Evolutionary conservation across 2,797 vertebrate genomes (phyloP).

Genomic region (Pseudotriccus pelzelni): DNA sequence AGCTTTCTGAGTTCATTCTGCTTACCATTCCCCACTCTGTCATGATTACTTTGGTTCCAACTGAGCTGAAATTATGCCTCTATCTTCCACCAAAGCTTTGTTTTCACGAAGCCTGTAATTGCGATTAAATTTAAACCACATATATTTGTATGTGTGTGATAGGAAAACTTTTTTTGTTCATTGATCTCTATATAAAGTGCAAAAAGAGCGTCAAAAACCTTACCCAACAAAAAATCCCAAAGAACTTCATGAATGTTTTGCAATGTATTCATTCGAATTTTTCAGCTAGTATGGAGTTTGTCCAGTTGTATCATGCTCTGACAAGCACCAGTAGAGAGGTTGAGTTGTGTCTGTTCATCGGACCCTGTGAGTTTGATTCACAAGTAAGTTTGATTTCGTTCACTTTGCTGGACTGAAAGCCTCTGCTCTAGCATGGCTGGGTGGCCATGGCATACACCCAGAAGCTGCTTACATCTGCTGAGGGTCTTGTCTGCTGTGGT

Average conservation of each 20-base stretch:
- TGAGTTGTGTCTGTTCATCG: not conserved
- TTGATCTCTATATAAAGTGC: not conserved
- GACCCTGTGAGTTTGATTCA: not conserved
- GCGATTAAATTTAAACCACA: not conserved
- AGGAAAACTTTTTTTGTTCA: not conserved
- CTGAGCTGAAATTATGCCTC: not conserved
- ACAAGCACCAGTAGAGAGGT: not conserved
- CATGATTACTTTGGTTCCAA: not conserved
- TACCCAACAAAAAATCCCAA: not conserved
- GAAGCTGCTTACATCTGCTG: not conserved
- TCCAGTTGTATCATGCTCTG: not conserved
- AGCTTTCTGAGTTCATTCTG: not conserved
- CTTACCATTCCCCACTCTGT: not conserved
- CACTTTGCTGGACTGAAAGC: not conserved
- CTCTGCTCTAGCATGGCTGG: not conserved
- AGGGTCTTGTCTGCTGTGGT: not conserved
- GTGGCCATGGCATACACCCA: not conserved
- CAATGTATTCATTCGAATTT: not conserved
- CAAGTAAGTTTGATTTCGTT: too few relatives aligned
- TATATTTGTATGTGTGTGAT: not conserved
- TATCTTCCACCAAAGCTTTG: not conserved
- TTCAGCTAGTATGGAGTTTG: not conserved
- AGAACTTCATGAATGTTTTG: not conserved
- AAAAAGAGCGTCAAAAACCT: not conserved
- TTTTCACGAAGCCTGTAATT: not conserved